These are phyloP conservation scores for Poecilia gillii DNA, from an alignment of 2,797 vertebrate species.

Conservation along the genomic window DNA sequence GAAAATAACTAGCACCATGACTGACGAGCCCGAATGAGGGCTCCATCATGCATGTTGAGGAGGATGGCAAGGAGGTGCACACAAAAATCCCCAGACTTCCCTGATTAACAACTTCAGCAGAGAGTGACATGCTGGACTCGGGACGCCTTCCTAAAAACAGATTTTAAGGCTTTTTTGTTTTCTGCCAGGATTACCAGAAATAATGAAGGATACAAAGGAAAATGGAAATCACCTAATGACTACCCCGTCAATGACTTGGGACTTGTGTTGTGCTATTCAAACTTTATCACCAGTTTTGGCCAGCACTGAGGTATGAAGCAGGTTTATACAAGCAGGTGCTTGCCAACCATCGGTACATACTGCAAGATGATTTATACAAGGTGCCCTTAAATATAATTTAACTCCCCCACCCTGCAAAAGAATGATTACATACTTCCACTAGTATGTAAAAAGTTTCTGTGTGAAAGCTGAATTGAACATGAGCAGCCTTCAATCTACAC, in stretches of 20 bases:
- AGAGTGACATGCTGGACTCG: background rate
- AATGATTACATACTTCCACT: background rate
- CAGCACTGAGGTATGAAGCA: background rate
- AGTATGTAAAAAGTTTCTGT: conserved; percentile 20
- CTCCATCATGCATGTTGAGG: background rate
- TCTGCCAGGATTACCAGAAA: background rate
- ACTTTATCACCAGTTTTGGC: conserved; percentile 1
- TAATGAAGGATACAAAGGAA: background rate
- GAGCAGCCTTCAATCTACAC: conserved; percentile 24
- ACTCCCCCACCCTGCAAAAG: background rate
- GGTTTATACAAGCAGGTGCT: background rate
- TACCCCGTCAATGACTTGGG: background rate
- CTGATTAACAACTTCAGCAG: background rate
- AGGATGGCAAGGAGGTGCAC: background rate
- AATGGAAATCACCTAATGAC: background rate
- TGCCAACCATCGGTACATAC: background rate
- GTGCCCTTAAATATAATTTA: background rate
- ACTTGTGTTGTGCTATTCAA: background rate
- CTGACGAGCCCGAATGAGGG: background rate
- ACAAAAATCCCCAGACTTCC: background rate
- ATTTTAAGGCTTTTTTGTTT: background rate
- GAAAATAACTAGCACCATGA: background rate
- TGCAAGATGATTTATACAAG: background rate
- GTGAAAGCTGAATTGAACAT: conserved; percentile 26
- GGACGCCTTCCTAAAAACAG: background rate